Conservation (phyloP, 1,140 invertebrate species). For the Chionoecetes opilio region DNA sequence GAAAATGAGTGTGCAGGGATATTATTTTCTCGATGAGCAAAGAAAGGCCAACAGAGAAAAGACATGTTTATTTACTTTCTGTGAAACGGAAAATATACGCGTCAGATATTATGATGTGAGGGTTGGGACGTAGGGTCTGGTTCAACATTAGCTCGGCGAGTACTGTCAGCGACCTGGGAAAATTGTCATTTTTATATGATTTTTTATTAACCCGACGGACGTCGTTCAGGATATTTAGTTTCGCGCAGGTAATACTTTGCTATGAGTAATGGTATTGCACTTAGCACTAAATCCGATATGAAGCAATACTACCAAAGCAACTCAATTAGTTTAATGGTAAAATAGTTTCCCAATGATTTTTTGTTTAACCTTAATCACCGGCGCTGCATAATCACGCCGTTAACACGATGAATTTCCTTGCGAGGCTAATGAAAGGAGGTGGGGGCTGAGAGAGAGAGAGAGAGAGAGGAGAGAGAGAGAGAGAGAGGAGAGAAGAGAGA, state of each 20-base stretch:
- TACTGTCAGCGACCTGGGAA: conserved; percentile 16
- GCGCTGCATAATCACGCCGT: conserved; percentile 51
- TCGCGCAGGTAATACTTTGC: background rate
- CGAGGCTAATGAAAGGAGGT: conserved; percentile 39
- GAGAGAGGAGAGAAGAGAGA: background rate
- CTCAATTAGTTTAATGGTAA: conserved; percentile 23
- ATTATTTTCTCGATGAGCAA: background rate
- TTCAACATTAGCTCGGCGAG: background rate
- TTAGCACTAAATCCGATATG: background rate
- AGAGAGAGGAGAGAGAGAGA: background rate
- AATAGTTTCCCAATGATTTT: conserved; percentile 33
- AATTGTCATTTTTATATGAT: background rate
- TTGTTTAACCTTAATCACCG: conserved; percentile 50
- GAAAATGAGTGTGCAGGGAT: background rate
- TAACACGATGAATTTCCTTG: background rate
- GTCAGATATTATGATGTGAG: background rate
- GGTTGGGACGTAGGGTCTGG: background rate
- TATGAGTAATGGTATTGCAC: background rate
- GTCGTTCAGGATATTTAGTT: conserved; percentile 19
- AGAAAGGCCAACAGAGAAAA: background rate
- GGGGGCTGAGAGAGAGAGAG: background rate
- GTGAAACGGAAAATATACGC: background rate
- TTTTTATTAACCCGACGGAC: background rate
- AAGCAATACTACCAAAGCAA: conserved; percentile 21
- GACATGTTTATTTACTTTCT: background rate